phyloP scores from a whole-genome alignment of 37 sponge, comb jelly and placozoan genomes.

The Beroe forskalii region DNA sequence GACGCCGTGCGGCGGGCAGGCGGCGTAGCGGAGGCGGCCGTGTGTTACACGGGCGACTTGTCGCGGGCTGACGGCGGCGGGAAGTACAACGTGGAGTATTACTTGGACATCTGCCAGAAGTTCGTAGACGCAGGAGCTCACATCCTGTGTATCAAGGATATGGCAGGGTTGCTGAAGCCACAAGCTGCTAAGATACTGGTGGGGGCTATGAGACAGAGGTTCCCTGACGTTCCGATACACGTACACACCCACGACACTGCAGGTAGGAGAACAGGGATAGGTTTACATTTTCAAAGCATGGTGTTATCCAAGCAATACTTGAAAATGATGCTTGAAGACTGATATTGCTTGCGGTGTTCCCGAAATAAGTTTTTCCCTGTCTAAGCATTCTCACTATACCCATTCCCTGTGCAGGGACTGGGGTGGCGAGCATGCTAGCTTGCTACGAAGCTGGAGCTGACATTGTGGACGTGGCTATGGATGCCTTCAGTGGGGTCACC shows the following conservation, averaged over 20 bases:
- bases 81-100: constrained; percentile 68
- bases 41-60: constrained; percentile 67
- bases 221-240: constrained; percentile 59
- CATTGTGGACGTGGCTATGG: constrained; percentile 64
- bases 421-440: constrained; percentile 65
- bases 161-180: constrained; percentile 65
- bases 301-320: too few species aligned
- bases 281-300: too few species aligned
- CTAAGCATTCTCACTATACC: too few species aligned
- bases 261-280: too few species aligned
- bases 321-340: too few species aligned
- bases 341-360: too few species aligned
- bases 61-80: constrained; percentile 21
- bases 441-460: constrained; percentile 60
- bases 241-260: constrained; percentile 68
- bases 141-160: constrained; percentile 65
- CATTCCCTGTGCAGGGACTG: neutral
- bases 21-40: constrained; percentile 65
- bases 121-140: constrained; percentile 66
- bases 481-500: constrained; percentile 61
- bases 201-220: constrained; percentile 1
- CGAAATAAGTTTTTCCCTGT: too few species aligned
- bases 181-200: constrained; percentile 43
- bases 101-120: constrained; percentile 49
- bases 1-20: constrained; percentile 50